Percentiles rank a stretch among this genome's conserved stretches.
Conservation (phyloP, 2,113 vertebrate genomes). For the Aspidoscelis tigris region DNA sequence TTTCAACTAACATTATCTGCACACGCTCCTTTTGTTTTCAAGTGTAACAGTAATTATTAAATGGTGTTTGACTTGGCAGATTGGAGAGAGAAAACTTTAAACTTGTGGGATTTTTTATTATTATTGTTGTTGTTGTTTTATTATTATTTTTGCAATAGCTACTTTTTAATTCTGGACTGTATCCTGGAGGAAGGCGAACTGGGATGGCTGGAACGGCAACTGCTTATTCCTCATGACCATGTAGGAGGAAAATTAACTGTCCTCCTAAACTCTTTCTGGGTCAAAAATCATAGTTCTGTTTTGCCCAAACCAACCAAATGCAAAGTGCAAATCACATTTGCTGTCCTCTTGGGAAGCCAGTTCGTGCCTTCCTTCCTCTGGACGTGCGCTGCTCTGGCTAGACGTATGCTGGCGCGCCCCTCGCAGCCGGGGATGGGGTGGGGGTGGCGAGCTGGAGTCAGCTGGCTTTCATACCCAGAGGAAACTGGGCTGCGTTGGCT, state of each 20-base stretch:
- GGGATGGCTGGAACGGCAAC: background rate
- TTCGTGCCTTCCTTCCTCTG: rapidly evolving
- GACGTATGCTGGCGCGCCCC: too few species aligned
- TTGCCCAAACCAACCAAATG: background rate
- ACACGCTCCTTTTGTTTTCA: slow-evolving; percentile 43
- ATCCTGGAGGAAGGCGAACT: background rate
- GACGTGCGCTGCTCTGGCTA: too few species aligned
- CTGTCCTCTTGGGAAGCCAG: background rate
- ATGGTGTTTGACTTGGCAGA: background rate
- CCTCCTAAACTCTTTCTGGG: background rate
- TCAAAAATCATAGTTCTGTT: background rate
- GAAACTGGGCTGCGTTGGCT: background rate
- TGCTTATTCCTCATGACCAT: too few species aligned
- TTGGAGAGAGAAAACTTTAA: background rate
- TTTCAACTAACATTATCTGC: slow-evolving; percentile 42
- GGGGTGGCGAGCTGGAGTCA: background rate
- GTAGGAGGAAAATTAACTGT: background rate
- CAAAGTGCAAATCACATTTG: background rate
- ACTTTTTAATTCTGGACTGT: background rate
- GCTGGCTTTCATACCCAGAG: background rate
- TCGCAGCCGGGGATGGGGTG: background rate
- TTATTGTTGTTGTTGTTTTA: too few species aligned
- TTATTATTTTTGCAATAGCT: background rate
- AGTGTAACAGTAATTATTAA: slow-evolving; percentile 14
- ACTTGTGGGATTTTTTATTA: background rate